Base-by-base conservation (phyloP, 1,140 invertebrate genomes). In the Monomorium pharaonis region DNA sequence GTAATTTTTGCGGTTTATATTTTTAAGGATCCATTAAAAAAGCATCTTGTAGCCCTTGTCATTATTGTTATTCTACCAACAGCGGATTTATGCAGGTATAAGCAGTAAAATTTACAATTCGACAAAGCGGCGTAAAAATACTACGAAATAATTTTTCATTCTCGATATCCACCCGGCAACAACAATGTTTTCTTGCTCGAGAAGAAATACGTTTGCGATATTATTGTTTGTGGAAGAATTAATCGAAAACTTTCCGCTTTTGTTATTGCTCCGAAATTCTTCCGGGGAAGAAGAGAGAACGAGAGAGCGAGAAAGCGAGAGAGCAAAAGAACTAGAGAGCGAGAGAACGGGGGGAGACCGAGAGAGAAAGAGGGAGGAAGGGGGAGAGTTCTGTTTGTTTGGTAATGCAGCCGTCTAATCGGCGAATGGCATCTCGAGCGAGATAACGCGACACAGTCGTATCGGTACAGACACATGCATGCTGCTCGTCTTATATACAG, bases 211-310 rank as follows among this genome's bases (percentile, higher is more conserved):
- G 3, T 21, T 16, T 60, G 21, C 30, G 21, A n/a, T 80, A 44
- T 63, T 77, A 54, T 78, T 78, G 42, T 77, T 63, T 77, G 56
- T 30, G 42, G 27, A 62, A 21, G 30, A 56, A 56, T 42, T 63
- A 37, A 76, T 78, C 58, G 42, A 24, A 42, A 63, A 63, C 37
- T 12, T 78, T 33, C 27, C 18, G n/a, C 37, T 67, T 44, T 42
- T 67, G 63, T 67, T 67, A 63, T 14, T 33, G 18, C 18, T 63
- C 18, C 6, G 4, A n/a, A 63, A 47, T 33, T 77, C 27, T 12
- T 65, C 6, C 18, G 18, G 16, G 21, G 47, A 44, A 7, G 42
- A 44, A 44, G 42, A 44, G 42, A 44, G 42, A 44, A 7, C 3
- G 42, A 44, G 42, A 44, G 42, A 18, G 27, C 7, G 21, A 24